Conservation (phyloP, 2,113 vertebrate genomes). For the Geococcyx californianus region DNA sequence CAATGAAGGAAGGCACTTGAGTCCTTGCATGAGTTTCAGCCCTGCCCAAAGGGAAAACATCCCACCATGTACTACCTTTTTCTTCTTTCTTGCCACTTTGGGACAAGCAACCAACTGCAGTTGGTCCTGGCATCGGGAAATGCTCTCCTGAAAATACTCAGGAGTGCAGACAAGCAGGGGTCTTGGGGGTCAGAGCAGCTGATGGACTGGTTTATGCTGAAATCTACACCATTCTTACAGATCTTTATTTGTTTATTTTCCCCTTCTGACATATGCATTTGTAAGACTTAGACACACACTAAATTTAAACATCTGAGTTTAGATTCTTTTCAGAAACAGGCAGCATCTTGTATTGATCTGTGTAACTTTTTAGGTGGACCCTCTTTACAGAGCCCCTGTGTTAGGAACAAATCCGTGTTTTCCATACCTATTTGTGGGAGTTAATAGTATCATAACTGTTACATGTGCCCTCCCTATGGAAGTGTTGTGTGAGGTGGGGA, state of each 20-base stretch:
- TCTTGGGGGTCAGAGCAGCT: not conserved
- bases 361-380: not conserved
- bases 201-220: not conserved
- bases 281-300: not conserved
- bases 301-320: not conserved
- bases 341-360: not conserved
- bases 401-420: not conserved
- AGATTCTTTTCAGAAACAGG: not conserved
- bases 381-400: not conserved
- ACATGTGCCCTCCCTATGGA: accelerated
- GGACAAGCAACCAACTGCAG: constrained; percentile 6
- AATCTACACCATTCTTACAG: not conserved
- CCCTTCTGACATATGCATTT: not conserved
- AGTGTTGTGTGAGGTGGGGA: not conserved
- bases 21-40: not conserved
- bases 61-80: not conserved
- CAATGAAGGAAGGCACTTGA: constrained; percentile 15
- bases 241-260: not conserved
- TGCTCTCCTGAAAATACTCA: not conserved
- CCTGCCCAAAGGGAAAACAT: constrained; percentile 61
- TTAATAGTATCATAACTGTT: not conserved
- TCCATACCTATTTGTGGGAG: not conserved
- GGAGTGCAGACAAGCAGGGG: not conserved
- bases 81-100: not conserved
- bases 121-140: constrained; percentile 15